Evolutionary conservation across 2,797 vertebrate genomes (phyloP), one percentile per base, ranked within the genome.

Genomic region (Oophaga sylvatica): DNA sequence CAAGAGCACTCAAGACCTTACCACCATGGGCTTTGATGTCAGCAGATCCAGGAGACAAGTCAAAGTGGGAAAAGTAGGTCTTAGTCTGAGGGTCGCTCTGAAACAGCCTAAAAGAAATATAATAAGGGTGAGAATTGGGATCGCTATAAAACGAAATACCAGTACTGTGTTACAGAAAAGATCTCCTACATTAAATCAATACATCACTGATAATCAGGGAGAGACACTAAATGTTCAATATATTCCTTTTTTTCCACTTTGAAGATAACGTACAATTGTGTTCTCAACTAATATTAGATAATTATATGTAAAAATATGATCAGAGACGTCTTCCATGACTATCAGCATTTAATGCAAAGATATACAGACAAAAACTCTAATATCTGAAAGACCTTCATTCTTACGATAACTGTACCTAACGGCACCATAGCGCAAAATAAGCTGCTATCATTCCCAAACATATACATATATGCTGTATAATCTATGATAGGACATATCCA

Each of bases 61-160:
- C 95, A 0, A 95, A 95, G 91, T 95, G 94, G 26, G 93, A 85
- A 90, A 96, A 96, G 90, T 96, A 96, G 80, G 93, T 95, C 93
- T 96, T 96, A 0, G 67, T 83, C 29, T 71, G 48, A 56, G 81
- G 81, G 20, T 59, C 59, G 53, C 48, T 59, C 26, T 71, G 94
- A 53, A 79, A 70, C 20, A 77, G 10, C 9, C 71, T 85, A 85
- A 3, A 67, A 20, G 2, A 84, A 83, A 77, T 29, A 26, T 29
- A 56, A 19, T 20, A 7, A 45, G 19, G 19, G 2, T 45, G 3
- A 41, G 35, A 45, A 17, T 70, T 15, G 19, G 5, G 31, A 19
- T 26, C 8, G 10, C 1, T 5, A 19, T 1, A 20, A 45, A 45
- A 73, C 26, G 16, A 29, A 13, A 31, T 68, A 4, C 11, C 65